These are phyloP conservation scores for Zaprionus vittiger DNA, from an alignment of 1,140 invertebrate species.

Conservation along the genomic window DNA sequence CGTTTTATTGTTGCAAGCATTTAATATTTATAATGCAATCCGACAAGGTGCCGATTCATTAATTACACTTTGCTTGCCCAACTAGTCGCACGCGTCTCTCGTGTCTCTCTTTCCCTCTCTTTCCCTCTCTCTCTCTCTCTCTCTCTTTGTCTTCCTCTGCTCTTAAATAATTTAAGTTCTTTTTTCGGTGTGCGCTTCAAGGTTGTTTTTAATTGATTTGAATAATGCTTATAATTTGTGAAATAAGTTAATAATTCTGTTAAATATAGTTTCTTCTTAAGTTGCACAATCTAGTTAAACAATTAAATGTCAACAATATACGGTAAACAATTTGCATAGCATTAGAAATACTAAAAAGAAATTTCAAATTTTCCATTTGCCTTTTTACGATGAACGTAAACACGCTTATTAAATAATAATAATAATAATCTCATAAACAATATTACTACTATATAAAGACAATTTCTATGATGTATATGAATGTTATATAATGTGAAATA, in stretches of 20 bases:
- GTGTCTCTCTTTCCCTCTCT: not conserved
- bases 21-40: not conserved
- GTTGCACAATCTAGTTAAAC: not conserved
- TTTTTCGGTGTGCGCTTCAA: not conserved
- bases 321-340: not conserved
- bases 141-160: not conserved
- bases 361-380: slow-evolving; percentile 3
- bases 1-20: not conserved
- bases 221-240: not conserved
- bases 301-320: not conserved
- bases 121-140: not conserved
- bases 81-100: not conserved
- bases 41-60: not conserved
- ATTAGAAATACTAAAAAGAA: not conserved
- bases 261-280: not conserved
- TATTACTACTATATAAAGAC: not conserved
- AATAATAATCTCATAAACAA: slow-evolving; percentile 1
- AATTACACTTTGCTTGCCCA: not conserved
- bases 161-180: not conserved
- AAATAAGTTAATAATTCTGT: not conserved
- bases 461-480: not conserved
- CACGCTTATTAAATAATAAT: slow-evolving; percentile 4
- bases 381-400: not conserved
- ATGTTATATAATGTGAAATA: not conserved
- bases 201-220: not conserved